Evolutionary conservation across 1,140 invertebrate species (phyloP).

Genomic region (Caerostris extrusa): DNA sequence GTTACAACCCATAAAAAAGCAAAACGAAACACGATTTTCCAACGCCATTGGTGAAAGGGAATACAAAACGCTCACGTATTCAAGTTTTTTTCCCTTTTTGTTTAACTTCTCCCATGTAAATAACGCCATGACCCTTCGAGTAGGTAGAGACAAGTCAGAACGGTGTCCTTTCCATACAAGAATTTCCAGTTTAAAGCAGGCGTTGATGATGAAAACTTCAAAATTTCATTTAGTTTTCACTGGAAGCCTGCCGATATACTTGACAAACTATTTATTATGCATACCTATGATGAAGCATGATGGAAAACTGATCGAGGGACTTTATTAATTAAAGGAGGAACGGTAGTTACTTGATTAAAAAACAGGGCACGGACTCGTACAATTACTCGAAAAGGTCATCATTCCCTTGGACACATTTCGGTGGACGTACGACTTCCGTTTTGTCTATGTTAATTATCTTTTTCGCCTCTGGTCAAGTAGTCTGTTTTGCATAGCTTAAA

Average conservation of each 20-base stretch:
- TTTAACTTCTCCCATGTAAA: background rate
- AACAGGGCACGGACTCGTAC: slow-evolving; percentile 14
- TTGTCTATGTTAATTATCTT: background rate
- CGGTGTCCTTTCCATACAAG: slow-evolving; percentile 37
- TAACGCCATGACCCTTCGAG: background rate
- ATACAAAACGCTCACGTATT: background rate
- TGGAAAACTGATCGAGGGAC: slow-evolving; percentile 32
- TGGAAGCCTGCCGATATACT: background rate
- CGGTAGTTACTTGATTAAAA: background rate
- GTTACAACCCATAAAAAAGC: too few relatives aligned
- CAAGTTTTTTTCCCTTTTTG: background rate
- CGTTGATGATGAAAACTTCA: background rate
- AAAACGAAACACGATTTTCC: background rate
- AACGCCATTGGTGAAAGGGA: background rate
- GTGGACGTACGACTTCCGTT: background rate
- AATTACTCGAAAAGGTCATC: slow-evolving; percentile 13
- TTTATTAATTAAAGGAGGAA: slow-evolving; percentile 18
- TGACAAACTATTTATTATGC: slow-evolving; percentile 17
- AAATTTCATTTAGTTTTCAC: background rate
- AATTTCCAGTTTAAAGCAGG: slow-evolving; percentile 41
- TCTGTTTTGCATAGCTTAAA: background rate
- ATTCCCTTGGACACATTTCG: slow-evolving; percentile 15
- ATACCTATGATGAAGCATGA: background rate
- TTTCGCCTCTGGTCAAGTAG: background rate
- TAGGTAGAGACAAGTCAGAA: background rate